Evolutionary conservation across 2,888 invertebrate genomes (phyloP).

Genomic region (Drosophila eohydei): DNA sequence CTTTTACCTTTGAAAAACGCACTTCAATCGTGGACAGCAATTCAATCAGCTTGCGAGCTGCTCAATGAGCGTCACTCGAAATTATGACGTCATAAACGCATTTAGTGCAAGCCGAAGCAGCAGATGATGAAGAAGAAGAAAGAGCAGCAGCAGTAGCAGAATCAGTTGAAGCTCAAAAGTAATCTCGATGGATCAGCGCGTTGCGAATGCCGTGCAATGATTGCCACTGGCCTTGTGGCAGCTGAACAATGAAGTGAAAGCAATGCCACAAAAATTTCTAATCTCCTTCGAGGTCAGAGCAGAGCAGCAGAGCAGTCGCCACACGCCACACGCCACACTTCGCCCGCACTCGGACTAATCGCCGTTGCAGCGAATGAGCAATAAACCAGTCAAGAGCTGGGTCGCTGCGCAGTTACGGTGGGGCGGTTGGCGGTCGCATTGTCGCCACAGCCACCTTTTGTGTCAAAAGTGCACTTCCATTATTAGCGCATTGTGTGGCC

Average conservation of each 20-base stretch:
- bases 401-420: neutral
- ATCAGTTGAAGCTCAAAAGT: conserved; percentile 29
- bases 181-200: conserved; percentile 29
- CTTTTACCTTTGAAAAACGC: conserved; percentile 29
- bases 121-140: neutral
- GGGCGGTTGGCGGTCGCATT: conserved; percentile 26
- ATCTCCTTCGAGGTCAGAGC: conserved; percentile 63
- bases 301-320: conserved; percentile 18
- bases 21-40: conserved; percentile 8
- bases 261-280: conserved; percentile 74
- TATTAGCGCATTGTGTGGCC: conserved; percentile 74
- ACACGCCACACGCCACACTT: conserved; percentile 12
- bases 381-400: conserved; percentile 62
- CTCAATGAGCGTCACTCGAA: conserved; percentile 38
- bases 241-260: conserved; percentile 67
- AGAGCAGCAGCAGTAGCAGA: neutral
- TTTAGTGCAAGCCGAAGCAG: conserved; percentile 29
- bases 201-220: conserved; percentile 17
- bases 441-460: conserved; percentile 76
- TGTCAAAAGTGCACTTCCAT: conserved; percentile 80
- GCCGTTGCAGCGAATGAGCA: conserved; percentile 77
- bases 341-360: conserved; percentile 51
- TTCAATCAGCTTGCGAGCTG: conserved; percentile 45
- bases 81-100: conserved; percentile 67
- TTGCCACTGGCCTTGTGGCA: conserved; percentile 55